Percentiles rank a stretch among this genome's conserved stretches.
Conservation (phyloP, 2,113 vertebrate genomes). For the Aythya baeri region DNA sequence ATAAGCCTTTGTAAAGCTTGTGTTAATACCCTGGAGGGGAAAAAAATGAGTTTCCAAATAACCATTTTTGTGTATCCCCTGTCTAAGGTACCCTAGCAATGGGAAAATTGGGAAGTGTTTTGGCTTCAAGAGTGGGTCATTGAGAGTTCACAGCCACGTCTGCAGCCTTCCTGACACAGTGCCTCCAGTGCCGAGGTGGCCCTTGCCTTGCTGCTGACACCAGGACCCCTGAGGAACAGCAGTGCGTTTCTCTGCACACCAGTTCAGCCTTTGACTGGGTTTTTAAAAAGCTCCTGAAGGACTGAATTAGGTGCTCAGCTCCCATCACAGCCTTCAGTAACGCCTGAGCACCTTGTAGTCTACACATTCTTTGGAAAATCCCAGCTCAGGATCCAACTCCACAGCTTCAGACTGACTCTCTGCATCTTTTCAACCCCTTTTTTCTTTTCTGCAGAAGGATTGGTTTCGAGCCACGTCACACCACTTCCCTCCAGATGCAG, state of each 20-base stretch:
- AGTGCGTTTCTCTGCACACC: not conserved
- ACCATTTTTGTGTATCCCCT: slow-evolving; percentile 43
- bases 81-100: not conserved
- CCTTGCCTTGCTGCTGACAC: not conserved
- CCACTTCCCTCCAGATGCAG: not conserved
- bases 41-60: slow-evolving; percentile 67
- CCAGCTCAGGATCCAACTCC: not conserved
- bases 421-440: not conserved
- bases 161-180: not conserved
- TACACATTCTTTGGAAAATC: not conserved
- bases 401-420: not conserved
- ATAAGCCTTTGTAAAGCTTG: slow-evolving; percentile 68
- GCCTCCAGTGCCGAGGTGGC: not conserved
- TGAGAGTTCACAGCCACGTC: not conserved
- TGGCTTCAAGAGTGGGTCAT: not conserved
- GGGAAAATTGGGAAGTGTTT: not conserved
- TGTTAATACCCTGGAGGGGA: slow-evolving; percentile 68
- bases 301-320: not conserved
- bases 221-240: not conserved
- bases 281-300: not conserved
- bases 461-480: not conserved
- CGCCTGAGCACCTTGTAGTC: not conserved
- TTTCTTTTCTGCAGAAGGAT: not conserved
- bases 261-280: not conserved
- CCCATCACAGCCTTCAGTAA: not conserved